Evolutionary conservation across 2,113 vertebrate genomes (phyloP), one percentile per base, ranked within the genome.

Genomic region (Mohoua ochrocephala): DNA sequence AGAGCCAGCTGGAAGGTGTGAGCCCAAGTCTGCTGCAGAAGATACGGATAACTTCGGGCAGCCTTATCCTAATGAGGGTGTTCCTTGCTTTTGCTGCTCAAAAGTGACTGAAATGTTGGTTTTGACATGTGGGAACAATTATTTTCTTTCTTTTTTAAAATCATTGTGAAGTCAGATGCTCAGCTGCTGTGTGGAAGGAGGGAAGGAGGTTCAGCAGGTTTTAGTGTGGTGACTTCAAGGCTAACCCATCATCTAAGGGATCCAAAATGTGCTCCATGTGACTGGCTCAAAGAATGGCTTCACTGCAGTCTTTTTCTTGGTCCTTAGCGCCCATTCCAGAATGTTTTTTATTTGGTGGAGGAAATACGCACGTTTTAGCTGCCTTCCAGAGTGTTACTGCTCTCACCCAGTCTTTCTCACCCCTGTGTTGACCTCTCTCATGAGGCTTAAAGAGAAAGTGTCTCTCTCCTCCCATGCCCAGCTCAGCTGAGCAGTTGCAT

Each of bases 331-430:
- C 60, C 3, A 1, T 73, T 80, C 21, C 3, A 6, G n/a, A 27
- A 27, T 69, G 42, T 47, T 80, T 71, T 41, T 52, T 74, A 23
- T 41, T 70, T 37, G 23, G 8, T 41, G 56, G 69, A 84, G 30
- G 77, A 45, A 67, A 75, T 11, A 2, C 3, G 0, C 39, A 11
- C 0, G 0, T 60, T 78, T 65, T 53, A 50, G 57, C 76, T 16
- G 22, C 53, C 15, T 49, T 31, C 20, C 8, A 8, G 60, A n/a
- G 35, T 18, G 9, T 23, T 45, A 3, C 74, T 86, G 45, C 1
- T 2, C 54, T 79, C 7, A 3, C 37, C 44, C 15, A 0, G 0
- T 75, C 14, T 19, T 61, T 52, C 42, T 87, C 5, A 2, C 42
- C 26, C n/a, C 21, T 0, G 2, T 31, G 59, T 44, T 74, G 57